Evolutionary conservation across 1,140 invertebrate genomes (phyloP).

Genomic region (Calephelis virginiensis): DNA sequence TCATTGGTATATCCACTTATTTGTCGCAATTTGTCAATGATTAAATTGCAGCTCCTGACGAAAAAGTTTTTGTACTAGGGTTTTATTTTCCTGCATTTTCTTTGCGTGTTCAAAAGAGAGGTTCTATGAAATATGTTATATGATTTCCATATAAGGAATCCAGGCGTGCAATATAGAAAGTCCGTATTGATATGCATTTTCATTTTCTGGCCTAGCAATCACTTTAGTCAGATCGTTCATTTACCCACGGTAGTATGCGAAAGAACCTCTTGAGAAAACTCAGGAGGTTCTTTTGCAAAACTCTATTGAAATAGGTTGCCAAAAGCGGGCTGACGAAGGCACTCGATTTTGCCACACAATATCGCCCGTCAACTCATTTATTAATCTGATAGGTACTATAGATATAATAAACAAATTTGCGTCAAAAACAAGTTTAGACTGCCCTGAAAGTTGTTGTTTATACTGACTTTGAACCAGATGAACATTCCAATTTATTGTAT

Average conservation of each 20-base stretch:
- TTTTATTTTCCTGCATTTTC: neutral
- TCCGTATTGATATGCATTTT: constrained; percentile 28
- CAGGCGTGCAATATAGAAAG: constrained; percentile 29
- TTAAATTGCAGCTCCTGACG: too few relatives aligned
- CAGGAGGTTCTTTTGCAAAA: constrained; percentile 15
- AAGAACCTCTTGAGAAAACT: constrained; percentile 29
- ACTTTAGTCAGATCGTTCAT: too few relatives aligned
- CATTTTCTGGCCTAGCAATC: neutral
- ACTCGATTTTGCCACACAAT: constrained; percentile 20
- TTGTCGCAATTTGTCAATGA: too few relatives aligned
- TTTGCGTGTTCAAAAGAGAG: constrained; percentile 1
- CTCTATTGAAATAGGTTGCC: constrained; percentile 20
- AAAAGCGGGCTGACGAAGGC: constrained; percentile 11
- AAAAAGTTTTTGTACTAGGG: too few relatives aligned
- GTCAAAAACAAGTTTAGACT: constrained; percentile 18
- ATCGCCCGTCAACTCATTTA: neutral
- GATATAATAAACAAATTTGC: constrained; percentile 20
- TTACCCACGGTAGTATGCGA: constrained; percentile 20
- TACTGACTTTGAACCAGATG: constrained; percentile 23
- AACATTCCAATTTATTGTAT: constrained; percentile 21
- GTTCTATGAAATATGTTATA: constrained; percentile 33
- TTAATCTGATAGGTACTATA: constrained; percentile 17
- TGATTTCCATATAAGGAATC: constrained; percentile 31
- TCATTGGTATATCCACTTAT: too few relatives aligned
- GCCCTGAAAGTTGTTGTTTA: constrained; percentile 16